Evolutionary conservation across 2,797 vertebrate species (phyloP).

Genomic region (Phataginus tricuspis): DNA sequence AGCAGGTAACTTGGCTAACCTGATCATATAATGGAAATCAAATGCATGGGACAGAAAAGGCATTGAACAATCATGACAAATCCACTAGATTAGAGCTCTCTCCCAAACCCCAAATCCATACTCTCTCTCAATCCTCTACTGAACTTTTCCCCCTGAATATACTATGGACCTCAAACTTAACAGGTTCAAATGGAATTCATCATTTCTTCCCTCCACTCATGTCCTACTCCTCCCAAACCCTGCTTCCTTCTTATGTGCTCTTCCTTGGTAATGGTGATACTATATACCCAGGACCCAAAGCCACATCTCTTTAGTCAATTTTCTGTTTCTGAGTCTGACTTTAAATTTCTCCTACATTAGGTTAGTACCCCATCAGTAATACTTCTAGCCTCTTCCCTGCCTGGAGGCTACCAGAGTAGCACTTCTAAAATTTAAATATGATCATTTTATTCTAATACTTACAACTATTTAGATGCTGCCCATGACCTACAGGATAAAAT

Average conservation of each 20-base stretch:
- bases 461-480: not conserved
- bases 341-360: not conserved
- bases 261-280: not conserved
- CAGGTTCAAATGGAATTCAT: not conserved
- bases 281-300: not conserved
- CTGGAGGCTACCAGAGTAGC: not conserved
- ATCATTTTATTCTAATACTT: not conserved
- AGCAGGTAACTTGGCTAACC: not conserved
- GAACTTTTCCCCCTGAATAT: not conserved
- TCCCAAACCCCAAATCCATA: not conserved
- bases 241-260: not conserved
- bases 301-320: not conserved
- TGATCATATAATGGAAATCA: not conserved
- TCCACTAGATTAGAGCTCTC: not conserved
- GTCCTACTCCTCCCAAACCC: not conserved
- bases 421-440: conserved; percentile 4
- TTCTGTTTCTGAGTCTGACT: not conserved
- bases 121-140: not conserved
- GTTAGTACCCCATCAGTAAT: not conserved
- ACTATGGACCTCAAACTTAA: not conserved
- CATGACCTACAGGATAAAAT: not conserved
- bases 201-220: not conserved
- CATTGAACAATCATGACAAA: not conserved
- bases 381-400: not conserved
- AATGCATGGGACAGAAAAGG: not conserved